Evolutionary conservation across 2,797 vertebrate species (phyloP).

Genomic region (Onychomys arenicola): DNA sequence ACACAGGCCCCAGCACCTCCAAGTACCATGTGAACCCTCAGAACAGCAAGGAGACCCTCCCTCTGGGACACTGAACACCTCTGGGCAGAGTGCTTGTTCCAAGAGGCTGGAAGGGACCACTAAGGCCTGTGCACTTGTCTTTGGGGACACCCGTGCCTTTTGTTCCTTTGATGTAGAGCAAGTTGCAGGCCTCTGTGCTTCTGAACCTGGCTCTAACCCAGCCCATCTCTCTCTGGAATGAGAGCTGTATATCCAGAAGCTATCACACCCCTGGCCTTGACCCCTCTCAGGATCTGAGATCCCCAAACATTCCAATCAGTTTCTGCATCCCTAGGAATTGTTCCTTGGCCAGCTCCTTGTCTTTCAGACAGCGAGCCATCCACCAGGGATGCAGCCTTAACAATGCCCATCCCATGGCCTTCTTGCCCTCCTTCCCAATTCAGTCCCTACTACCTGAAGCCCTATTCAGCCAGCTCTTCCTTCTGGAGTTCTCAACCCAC

Average conservation of each 20-base stretch:
- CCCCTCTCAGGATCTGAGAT: background rate
- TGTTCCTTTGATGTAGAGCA: background rate
- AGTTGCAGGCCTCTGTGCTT: background rate
- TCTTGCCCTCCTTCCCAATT: background rate
- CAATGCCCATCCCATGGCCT: accelerated
- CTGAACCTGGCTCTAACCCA: background rate
- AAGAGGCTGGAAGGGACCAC: background rate
- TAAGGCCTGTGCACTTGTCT: background rate
- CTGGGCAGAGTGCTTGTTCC: background rate
- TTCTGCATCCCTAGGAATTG: background rate
- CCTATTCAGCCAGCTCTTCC: background rate
- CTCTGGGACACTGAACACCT: background rate
- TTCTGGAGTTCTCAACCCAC: background rate
- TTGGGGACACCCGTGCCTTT: background rate
- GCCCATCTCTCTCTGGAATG: background rate
- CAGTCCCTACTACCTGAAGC: background rate
- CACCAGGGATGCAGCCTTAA: background rate
- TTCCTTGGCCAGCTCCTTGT: background rate
- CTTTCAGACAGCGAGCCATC: background rate
- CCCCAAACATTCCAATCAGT: background rate
- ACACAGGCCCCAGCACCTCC: background rate
- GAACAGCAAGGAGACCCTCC: background rate
- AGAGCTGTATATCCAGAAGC: background rate
- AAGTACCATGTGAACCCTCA: background rate
- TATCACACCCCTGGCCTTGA: background rate